Evolutionary conservation across 2,797 vertebrate genomes (phyloP), one percentile per base, ranked within the genome.

Genomic region (Pangasius larnaudii): DNA sequence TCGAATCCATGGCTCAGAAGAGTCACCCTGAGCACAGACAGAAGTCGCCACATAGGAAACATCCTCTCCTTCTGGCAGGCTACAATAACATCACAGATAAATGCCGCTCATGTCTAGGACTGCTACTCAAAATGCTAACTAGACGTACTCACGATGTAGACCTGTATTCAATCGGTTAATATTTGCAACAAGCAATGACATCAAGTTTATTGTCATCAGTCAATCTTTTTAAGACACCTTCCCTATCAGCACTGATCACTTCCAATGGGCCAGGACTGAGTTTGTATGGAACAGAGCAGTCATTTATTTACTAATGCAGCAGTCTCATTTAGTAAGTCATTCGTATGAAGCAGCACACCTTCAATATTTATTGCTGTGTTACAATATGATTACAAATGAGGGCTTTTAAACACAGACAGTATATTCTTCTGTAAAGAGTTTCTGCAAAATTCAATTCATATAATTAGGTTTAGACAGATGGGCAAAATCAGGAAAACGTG

Each of bases 271-370:
- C 88, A 63, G 85, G 85, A 88, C 42, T 72, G 63, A 88, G 88
- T 78, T 85, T 72, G 77, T 58, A 42, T 61, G 58, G 59, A 88
- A 27, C 71, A 85, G 88, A 87, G 90, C 89, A 89, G 86, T 84
- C 88, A 92, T 93, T 93, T 80, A 93, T 95, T 94, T 94, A 94
- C 91, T 93, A 92, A 94, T 93, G 91, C 91, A 91, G 90, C 88
- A 92, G 91, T 92, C 91, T 93, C 88, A 91, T 94, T 94, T 88
- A 33, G 75, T 88, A 95, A 94, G 94, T 93, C 91, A 87, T 89
- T 86, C 89, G 93, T 92, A 93, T 88, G 81, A 93, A 93, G 91
- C 89, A 90, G 91, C 89, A 89, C 86, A 88, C 85, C 90, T 89
- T 91, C 92, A 85, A 91, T 91, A 93, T 92, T 93, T 92, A 92